These are phyloP conservation scores for Coptotermes formosanus DNA, from an alignment of 1,140 invertebrate species.

Conservation along the genomic window DNA sequence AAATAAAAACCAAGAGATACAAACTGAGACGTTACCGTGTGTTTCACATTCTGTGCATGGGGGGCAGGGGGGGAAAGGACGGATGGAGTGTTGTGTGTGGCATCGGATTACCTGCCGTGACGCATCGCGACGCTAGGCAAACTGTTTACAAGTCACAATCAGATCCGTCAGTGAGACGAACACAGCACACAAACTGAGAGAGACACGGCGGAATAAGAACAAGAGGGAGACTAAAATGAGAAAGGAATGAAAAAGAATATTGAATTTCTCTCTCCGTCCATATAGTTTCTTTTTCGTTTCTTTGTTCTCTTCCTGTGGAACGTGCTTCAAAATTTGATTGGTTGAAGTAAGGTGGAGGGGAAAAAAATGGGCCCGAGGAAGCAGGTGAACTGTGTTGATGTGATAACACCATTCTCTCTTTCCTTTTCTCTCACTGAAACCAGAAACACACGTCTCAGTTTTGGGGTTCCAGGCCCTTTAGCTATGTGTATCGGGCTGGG, in stretches of 20 bases:
- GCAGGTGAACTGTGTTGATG: neutral
- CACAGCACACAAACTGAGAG: neutral
- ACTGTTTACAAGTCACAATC: slow-evolving; percentile 13
- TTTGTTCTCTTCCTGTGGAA: neutral
- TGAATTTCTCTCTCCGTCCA: slow-evolving; percentile 12
- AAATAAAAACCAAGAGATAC: neutral
- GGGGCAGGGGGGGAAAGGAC: neutral
- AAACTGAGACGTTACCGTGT: neutral
- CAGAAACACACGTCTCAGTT: neutral
- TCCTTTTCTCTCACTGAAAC: neutral
- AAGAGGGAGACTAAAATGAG: neutral
- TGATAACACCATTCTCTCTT: neutral
- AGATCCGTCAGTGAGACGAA: neutral
- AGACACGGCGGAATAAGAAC: neutral
- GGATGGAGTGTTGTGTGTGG: too few relatives aligned
- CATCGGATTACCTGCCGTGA: neutral
- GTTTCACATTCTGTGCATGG: neutral
- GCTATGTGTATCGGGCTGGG: neutral
- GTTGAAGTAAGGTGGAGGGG: neutral
- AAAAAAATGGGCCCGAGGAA: neutral
- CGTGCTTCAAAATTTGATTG: slow-evolving; percentile 16
- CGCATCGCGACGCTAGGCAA: neutral
- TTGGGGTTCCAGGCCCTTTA: neutral
- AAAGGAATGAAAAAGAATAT: slow-evolving; percentile 18
- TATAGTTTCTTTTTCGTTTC: slow-evolving; percentile 7